Percentiles rank a stretch among this genome's conserved stretches.
phyloP scores from a whole-genome alignment of 2,888 invertebrate species.

The Tenthredo livida region DNA sequence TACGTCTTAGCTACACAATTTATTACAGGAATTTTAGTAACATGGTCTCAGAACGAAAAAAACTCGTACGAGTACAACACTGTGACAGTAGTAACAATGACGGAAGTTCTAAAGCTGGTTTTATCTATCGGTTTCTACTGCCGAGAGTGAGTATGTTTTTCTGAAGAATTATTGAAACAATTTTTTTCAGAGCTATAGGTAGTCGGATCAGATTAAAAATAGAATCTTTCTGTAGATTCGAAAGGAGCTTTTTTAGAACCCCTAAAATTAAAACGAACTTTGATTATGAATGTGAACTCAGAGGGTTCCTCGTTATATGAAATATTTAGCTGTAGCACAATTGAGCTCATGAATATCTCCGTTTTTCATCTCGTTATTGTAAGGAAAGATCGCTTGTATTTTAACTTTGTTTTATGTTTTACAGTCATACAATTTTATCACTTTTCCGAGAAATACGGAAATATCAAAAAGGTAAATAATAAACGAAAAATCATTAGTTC shows the following conservation, averaged over 20 bases:
- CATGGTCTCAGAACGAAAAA: slow-evolving; percentile 91
- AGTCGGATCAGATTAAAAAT: not conserved
- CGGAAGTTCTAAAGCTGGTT: slow-evolving; percentile 91
- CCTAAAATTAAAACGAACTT: not conserved
- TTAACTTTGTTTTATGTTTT: slow-evolving; percentile 55
- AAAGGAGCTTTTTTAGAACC: not conserved
- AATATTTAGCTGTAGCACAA: not conserved
- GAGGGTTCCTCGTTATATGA: not conserved
- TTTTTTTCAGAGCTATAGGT: not conserved
- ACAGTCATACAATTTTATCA: slow-evolving; percentile 66
- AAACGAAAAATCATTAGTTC: not conserved
- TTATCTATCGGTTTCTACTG: slow-evolving; percentile 87
- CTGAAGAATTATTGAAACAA: not conserved
- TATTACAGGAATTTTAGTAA: slow-evolving; percentile 90
- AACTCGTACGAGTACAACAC: slow-evolving; percentile 93
- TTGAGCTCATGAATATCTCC: not conserved
- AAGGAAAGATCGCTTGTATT: not conserved
- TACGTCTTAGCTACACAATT: not conserved
- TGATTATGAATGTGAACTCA: not conserved
- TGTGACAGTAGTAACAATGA: slow-evolving; percentile 91
- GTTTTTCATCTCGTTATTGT: not conserved
- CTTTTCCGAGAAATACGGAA: slow-evolving; percentile 68
- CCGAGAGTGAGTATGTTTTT: slow-evolving; percentile 81
- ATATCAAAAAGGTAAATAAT: slow-evolving; percentile 69
- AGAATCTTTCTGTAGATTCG: not conserved